Conservation (phyloP, 2,113 vertebrate genomes). For the Potamarius usumacintae region DNA sequence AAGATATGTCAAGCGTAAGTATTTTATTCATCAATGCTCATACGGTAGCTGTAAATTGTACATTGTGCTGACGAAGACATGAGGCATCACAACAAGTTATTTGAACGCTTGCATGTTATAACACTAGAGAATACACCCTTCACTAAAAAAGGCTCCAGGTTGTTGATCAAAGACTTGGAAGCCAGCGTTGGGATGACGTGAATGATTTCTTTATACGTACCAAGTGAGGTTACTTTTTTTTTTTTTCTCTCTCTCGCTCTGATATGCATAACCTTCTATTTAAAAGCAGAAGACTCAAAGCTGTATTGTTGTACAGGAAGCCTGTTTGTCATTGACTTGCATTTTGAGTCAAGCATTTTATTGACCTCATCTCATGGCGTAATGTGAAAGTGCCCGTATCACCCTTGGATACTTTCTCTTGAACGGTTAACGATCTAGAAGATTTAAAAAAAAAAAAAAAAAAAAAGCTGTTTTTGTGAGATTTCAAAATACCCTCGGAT, state of each 20-base stretch:
- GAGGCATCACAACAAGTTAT: not conserved
- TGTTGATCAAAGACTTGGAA: not conserved
- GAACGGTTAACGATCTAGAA: not conserved
- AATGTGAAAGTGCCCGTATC: not conserved
- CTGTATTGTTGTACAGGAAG: not conserved
- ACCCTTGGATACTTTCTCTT: not conserved
- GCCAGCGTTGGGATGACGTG: not conserved
- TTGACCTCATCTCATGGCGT: not conserved
- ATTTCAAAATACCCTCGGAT: not conserved
- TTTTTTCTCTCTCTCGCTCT: not conserved
- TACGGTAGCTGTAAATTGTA: not conserved
- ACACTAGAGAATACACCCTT: not conserved
- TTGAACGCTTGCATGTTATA: not conserved
- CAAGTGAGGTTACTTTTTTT: not conserved
- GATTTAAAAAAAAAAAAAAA: not conserved
- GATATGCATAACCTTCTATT: not conserved
- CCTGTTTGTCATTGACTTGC: not conserved
- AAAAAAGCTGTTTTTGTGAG: not conserved
- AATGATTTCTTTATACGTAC: not conserved
- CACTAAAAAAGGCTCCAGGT: not conserved
- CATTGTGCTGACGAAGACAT: not conserved
- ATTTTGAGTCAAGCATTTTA: slow-evolving; percentile 3
- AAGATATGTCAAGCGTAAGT: not conserved
- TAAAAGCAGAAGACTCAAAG: not conserved
- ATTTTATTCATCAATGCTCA: no score